Base-by-base conservation (phyloP, 2,113 vertebrate genomes). In the Mastomys natalensis region DNA sequence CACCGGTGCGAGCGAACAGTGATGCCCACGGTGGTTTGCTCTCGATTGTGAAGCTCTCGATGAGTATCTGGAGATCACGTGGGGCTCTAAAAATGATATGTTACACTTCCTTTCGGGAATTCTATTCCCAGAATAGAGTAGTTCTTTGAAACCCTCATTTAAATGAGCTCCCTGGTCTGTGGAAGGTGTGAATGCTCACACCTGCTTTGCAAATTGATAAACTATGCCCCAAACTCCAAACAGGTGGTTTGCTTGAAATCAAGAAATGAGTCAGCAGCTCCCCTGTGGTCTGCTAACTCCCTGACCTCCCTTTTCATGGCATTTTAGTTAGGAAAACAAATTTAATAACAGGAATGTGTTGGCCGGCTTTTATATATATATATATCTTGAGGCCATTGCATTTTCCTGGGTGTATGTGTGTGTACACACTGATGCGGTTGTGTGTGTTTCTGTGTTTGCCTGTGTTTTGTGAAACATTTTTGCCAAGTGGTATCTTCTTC, bases 391-490 rank as follows among this genome's bases (percentile, higher is more conserved):
- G 78, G 76, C n/a, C 68, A 45, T 80, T 89, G 86, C n/a, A 6
- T 91, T 78, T 93, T 51, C 51, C 26, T 78, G 10, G 66, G 86
- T 90, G 72, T 96, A 58, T 82, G 77, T 93, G 81, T 97, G 87
- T 96, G 77, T 90, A 94, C 89, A 96, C 78, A 91, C 66, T 37
- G 82, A 92, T 96, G 95, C 98, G 88, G 98, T 97, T 98, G 96
- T 98, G 94, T 78, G 92, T 98, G 94, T 97, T 96, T 97, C 98
- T 98, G 96, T 98, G 97, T 98, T 98, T 97, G 97, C 97, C 73
- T 98, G 96, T 98, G 98, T 98, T 98, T 98, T 98, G 97, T 98
- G 98, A 98, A 98, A 98, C 90, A 60, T 97, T 98, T 98, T 98
- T 98, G 97, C 98, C 98, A 98, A 98, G 97, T 98, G 97, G 97